Evolutionary conservation across 2,888 invertebrate genomes (phyloP).

Genomic region (Andrena haemorrhoa): DNA sequence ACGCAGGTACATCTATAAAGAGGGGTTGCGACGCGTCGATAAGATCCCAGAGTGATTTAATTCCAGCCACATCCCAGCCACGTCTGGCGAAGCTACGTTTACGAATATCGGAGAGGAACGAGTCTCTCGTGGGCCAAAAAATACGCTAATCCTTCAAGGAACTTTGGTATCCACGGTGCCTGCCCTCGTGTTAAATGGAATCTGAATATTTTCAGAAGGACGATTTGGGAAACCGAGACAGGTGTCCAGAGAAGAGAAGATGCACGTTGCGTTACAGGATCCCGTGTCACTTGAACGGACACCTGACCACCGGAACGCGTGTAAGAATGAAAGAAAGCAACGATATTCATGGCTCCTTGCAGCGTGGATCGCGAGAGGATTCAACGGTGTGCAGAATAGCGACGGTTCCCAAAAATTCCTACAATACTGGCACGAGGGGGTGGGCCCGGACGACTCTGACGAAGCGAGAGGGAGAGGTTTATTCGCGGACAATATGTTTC

Average conservation of each 20-base stretch:
- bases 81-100: neutral
- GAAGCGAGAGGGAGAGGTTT: slow-evolving; percentile 65
- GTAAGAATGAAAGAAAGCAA: neutral
- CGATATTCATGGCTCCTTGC: slow-evolving; percentile 9
- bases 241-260: neutral
- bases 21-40: slow-evolving; percentile 45
- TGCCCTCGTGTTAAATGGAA: neutral
- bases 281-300: neutral
- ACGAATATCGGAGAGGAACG: too few species aligned
- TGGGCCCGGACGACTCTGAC: slow-evolving; percentile 22
- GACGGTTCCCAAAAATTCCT: slow-evolving; percentile 31
- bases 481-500: slow-evolving; percentile 84
- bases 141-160: neutral
- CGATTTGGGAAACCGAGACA: neutral
- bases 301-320: slow-evolving; percentile 16
- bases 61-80: slow-evolving; percentile 22
- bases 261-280: neutral
- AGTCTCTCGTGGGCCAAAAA: neutral
- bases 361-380: slow-evolving; percentile 11
- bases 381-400: neutral
- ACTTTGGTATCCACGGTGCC: neutral
- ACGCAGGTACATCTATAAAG: slow-evolving; percentile 56
- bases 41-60: slow-evolving; percentile 39
- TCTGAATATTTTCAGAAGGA: neutral
- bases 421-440: slow-evolving; percentile 15